Conservation (phyloP, 2,797 vertebrate genomes). For the Peromyscus melanophrys region DNA sequence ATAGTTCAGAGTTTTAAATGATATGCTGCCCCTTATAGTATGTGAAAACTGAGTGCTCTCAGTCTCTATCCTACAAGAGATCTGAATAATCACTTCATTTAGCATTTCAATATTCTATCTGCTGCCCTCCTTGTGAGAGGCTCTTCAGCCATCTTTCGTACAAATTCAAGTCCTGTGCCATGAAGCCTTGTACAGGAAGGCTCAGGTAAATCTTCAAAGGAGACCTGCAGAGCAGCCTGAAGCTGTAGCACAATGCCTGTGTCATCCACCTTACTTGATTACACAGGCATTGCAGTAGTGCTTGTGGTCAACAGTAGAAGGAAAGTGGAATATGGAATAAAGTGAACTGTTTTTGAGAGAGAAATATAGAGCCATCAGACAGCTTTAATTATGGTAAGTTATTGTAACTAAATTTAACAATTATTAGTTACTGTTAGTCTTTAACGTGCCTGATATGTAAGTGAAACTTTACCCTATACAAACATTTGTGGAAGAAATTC, state of each 20-base stretch:
- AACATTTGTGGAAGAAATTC: too few species aligned
- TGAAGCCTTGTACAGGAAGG: not conserved
- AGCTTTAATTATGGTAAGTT: too few species aligned
- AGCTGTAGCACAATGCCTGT: not conserved
- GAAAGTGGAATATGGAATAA: not conserved
- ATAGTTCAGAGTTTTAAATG: not conserved
- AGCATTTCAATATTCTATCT: not conserved
- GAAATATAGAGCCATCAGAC: too few species aligned
- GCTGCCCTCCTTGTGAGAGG: not conserved
- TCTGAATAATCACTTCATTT: not conserved
- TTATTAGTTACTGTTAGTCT: not conserved
- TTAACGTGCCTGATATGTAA: too few species aligned
- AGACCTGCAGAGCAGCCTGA: not conserved
- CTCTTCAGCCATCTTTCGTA: not conserved
- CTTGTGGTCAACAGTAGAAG: not conserved
- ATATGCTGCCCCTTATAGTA: not conserved
- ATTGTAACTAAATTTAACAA: too few species aligned
- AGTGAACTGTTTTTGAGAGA: not conserved
- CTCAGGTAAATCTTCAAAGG: not conserved
- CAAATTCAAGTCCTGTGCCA: not conserved
- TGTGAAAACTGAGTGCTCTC: not conserved
- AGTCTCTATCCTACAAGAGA: not conserved
- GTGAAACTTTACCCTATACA: too few species aligned
- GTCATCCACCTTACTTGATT: not conserved
- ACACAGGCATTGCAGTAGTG: not conserved